These are phyloP conservation scores for Thecocarcelia acutangulata DNA, from an alignment of 2,888 invertebrate genomes.

Conservation along the genomic window DNA sequence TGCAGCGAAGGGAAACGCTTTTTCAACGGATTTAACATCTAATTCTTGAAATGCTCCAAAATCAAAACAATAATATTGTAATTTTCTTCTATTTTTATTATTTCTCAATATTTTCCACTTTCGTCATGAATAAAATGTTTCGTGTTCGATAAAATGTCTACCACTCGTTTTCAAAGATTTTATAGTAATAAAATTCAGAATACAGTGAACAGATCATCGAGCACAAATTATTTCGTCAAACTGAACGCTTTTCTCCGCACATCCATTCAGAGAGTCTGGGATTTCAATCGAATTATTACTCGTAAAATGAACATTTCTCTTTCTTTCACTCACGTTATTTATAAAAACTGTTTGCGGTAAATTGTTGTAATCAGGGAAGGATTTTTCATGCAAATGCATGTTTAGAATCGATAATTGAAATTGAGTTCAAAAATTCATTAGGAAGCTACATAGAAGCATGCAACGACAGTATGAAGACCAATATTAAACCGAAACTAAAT, in stretches of 20 bases:
- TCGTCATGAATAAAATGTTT: constrained; percentile 11
- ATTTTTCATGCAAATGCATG: no score
- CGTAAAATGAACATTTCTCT: no score
- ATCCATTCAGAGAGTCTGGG: constrained; percentile 20
- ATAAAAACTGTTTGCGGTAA: no score
- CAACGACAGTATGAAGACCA: no score
- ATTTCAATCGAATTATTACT: neutral
- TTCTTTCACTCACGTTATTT: no score
- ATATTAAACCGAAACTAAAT: no score
- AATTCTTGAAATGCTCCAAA: constrained; percentile 27
- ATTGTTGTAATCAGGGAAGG: no score
- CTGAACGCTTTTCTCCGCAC: constrained; percentile 42
- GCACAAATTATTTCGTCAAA: constrained; percentile 14
- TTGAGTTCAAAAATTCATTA: no score
- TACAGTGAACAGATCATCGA: constrained; percentile 25
- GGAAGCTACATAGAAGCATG: no score
- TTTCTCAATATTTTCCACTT: constrained; percentile 35
- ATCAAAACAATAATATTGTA: constrained; percentile 1
- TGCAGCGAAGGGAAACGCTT: constrained; percentile 83
- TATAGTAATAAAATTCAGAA: constrained; percentile 45
- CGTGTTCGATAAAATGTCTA: constrained; percentile 43
- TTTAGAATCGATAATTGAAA: no score
- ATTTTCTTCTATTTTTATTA: constrained; percentile 12
- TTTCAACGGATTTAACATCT: constrained; percentile 80
- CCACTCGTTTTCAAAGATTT: constrained; percentile 51